phyloP scores from a whole-genome alignment of 2,113 vertebrate genomes.

The Rhombomys opimus region DNA sequence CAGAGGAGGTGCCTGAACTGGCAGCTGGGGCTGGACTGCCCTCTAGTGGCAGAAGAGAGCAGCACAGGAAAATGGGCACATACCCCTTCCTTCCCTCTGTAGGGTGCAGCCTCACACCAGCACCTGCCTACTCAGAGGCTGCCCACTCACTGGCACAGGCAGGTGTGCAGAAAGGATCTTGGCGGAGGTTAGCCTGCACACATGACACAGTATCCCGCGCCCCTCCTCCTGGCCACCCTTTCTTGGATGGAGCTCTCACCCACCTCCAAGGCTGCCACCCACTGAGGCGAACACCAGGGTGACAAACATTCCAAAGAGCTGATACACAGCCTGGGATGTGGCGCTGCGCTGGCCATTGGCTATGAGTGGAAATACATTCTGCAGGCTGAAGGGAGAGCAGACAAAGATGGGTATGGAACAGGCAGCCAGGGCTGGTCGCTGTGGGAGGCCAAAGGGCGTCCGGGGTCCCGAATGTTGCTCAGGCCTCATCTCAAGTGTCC shows the following conservation, averaged over 20 bases:
- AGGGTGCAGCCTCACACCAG: not conserved
- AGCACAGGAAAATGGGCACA: not conserved
- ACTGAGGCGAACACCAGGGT: constrained; percentile 89
- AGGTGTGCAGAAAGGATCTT: not conserved
- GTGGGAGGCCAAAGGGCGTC: not conserved
- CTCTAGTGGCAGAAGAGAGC: constrained; percentile 77
- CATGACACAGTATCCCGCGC: not conserved
- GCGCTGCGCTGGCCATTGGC: not conserved
- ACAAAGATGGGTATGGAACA: rapidly evolving
- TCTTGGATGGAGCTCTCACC: not conserved
- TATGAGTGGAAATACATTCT: constrained; percentile 88
- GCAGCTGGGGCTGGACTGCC: constrained; percentile 74
- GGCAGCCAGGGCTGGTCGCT: not conserved
- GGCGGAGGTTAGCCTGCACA: not conserved
- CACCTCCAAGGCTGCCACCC: constrained; percentile 92
- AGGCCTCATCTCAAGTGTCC: no score
- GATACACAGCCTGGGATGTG: constrained; percentile 83
- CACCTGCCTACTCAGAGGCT: not conserved
- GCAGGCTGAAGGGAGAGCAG: constrained; percentile 83
- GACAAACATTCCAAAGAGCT: constrained; percentile 89
- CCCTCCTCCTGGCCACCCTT: not conserved
- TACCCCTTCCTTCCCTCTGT: no score
- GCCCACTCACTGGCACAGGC: not conserved
- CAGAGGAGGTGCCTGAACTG: no score
- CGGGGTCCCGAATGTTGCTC: not conserved